Percentiles rank a stretch among this genome's conserved stretches.
Conservation (phyloP, 2,888 invertebrate genomes). For the Pachydiplax longipennis region DNA sequence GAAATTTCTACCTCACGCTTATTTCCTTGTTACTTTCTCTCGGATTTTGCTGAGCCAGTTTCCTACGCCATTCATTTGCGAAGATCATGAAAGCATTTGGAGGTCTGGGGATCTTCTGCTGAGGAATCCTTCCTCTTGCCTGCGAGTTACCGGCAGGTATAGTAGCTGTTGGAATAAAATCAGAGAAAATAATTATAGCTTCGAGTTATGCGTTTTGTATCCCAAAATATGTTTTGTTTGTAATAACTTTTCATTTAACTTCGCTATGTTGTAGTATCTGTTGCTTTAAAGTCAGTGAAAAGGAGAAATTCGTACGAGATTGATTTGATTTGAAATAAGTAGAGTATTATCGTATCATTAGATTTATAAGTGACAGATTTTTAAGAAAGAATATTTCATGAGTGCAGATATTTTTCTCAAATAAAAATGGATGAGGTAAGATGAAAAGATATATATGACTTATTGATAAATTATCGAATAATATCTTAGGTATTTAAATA, state of each 20-base stretch:
- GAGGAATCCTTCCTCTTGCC: conserved; percentile 54
- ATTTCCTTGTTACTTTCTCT: conserved; percentile 70
- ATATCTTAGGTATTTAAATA: neutral
- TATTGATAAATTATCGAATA: neutral
- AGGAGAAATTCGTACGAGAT: too few relatives aligned
- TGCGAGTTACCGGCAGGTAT: conserved; percentile 51
- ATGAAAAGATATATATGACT: neutral
- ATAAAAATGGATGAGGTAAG: neutral
- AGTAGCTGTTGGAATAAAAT: neutral
- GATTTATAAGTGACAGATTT: too few relatives aligned
- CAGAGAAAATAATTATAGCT: neutral
- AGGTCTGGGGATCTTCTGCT: conserved; percentile 66
- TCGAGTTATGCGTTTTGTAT: neutral
- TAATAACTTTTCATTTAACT: too few relatives aligned
- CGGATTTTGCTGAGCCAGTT: conserved; percentile 65
- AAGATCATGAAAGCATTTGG: conserved; percentile 72
- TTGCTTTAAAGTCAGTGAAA: too few relatives aligned
- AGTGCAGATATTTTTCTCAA: neutral
- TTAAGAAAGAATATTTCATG: too few relatives aligned
- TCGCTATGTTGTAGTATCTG: too few relatives aligned
- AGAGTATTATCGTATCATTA: too few relatives aligned
- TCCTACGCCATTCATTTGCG: conserved; percentile 68
- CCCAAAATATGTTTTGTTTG: neutral
- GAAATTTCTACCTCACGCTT: conserved; percentile 61
- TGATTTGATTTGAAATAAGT: too few relatives aligned